Evolutionary conservation across 2,888 invertebrate species (phyloP).

Genomic region (Tachina lurida): DNA sequence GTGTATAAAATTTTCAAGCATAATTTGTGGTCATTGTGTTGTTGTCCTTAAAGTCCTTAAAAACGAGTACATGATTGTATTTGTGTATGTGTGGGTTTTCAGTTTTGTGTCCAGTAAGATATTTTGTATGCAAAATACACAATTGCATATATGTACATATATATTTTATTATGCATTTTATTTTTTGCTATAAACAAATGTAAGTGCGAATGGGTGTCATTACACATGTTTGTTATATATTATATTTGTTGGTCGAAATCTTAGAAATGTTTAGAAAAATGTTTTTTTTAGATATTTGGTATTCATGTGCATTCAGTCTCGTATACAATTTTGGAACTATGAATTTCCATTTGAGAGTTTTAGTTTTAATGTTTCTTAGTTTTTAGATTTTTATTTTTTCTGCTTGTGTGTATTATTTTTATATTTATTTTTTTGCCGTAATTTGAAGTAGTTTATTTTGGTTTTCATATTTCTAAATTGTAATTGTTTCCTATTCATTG

Average conservation of each 20-base stretch:
- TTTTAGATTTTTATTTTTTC: background rate
- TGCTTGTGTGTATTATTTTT: conserved; percentile 15
- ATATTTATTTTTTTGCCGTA: conserved; percentile 27
- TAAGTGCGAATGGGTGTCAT: background rate
- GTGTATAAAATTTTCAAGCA: conserved; percentile 4
- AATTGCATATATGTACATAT: conserved; percentile 51
- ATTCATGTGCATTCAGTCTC: conserved; percentile 39
- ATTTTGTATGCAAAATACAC: conserved; percentile 48
- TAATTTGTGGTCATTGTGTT: conserved; percentile 48
- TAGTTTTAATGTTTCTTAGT: conserved; percentile 1
- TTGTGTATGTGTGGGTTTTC: conserved; percentile 6
- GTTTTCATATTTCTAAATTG: conserved; percentile 50
- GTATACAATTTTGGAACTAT: conserved; percentile 18
- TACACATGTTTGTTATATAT: conserved; percentile 30
- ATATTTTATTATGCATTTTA: background rate
- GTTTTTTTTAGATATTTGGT: conserved; percentile 24
- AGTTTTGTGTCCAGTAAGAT: conserved; percentile 24
- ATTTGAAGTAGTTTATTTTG: conserved; percentile 65
- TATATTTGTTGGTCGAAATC: conserved; percentile 48
- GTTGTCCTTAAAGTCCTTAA: background rate
- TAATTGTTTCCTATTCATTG: conserved; percentile 13
- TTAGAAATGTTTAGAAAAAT: conserved; percentile 40
- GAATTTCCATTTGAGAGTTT: conserved; percentile 10
- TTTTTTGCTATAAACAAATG: background rate
- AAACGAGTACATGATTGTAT: conserved; percentile 6